These are phyloP conservation scores for Liodrosophila aerea DNA, from an alignment of 2,888 invertebrate genomes.

Conservation along the genomic window DNA sequence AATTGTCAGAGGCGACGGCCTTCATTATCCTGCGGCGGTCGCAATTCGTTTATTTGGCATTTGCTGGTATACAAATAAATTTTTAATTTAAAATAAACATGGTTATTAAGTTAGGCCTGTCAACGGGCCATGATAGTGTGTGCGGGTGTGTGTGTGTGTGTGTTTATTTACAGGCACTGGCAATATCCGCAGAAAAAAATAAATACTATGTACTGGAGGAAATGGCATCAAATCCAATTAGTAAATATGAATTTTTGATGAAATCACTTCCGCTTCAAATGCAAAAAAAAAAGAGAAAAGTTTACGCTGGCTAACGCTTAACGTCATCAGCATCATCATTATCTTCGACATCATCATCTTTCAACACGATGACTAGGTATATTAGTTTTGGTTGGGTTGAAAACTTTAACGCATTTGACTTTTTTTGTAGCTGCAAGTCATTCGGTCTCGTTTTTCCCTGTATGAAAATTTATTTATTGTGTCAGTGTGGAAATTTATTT, in stretches of 20 bases:
- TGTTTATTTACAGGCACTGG: slow-evolving; percentile 29
- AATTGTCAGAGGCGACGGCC: slow-evolving; percentile 27
- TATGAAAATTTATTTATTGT: slow-evolving; percentile 59
- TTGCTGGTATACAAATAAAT: slow-evolving; percentile 58
- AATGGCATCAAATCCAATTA: slow-evolving; percentile 74
- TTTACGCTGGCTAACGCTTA: slow-evolving; percentile 20
- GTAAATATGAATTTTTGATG: slow-evolving; percentile 78
- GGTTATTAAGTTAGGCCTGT: slow-evolving; percentile 53
- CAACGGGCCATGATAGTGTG: not conserved
- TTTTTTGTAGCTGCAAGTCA: slow-evolving; percentile 60
- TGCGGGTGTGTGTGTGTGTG: not conserved
- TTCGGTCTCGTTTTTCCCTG: slow-evolving; percentile 27
- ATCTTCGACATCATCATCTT: slow-evolving; percentile 2
- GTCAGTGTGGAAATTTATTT: slow-evolving; percentile 49
- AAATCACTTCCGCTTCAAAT: slow-evolving; percentile 75
- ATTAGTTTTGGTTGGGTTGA: slow-evolving; percentile 31
- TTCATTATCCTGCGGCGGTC: slow-evolving; percentile 18
- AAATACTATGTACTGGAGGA: slow-evolving; percentile 24
- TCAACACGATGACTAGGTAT: slow-evolving; percentile 43
- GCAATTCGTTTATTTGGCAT: slow-evolving; percentile 33
- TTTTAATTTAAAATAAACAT: slow-evolving; percentile 74
- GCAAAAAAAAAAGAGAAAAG: slow-evolving; percentile 47
- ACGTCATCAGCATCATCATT: slow-evolving; percentile 11
- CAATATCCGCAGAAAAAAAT: slow-evolving; percentile 58
- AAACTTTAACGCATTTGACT: slow-evolving; percentile 63